Conservation (phyloP, 2,797 vertebrate genomes). For the Myotis findleyi region DNA sequence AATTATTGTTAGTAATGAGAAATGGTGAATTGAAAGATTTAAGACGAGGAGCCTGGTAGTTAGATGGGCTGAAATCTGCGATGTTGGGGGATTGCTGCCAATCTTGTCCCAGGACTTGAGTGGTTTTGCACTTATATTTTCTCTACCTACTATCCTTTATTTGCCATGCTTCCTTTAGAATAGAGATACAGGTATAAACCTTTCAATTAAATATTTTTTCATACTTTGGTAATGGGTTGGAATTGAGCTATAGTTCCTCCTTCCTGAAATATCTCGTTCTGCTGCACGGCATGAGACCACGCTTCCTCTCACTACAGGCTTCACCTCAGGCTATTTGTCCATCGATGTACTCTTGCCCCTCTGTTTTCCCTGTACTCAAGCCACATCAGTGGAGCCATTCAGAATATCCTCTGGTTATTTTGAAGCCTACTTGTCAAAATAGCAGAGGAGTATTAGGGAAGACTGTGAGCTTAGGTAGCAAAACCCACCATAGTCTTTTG, state of each 20-base stretch:
- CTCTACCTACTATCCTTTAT: not conserved
- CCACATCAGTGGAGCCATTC: not conserved
- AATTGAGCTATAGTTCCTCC: not conserved
- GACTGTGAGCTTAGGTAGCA: not conserved
- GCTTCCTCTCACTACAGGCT: not conserved
- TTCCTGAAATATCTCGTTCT: not conserved
- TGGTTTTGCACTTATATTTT: not conserved
- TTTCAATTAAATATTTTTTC: not conserved
- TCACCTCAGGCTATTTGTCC: not conserved
- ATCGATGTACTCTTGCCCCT: not conserved
- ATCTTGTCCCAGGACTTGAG: not conserved
- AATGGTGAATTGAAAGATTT: conserved; percentile 30
- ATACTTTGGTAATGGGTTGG: not conserved
- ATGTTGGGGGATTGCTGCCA: not conserved
- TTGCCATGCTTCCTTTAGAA: not conserved
- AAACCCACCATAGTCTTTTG: not conserved
- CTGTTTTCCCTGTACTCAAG: not conserved
- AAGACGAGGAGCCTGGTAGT: not conserved
- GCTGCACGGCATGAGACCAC: no score
- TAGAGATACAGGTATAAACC: not conserved
- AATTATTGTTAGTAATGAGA: conserved; percentile 67
- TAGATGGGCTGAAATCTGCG: not conserved
- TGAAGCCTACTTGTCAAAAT: not conserved
- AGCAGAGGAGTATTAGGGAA: not conserved
- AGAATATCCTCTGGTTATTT: not conserved